Evolutionary conservation across 2,888 invertebrate genomes (phyloP), one percentile per base, ranked within the genome.

Genomic region (Petrolisthes manimaculis): DNA sequence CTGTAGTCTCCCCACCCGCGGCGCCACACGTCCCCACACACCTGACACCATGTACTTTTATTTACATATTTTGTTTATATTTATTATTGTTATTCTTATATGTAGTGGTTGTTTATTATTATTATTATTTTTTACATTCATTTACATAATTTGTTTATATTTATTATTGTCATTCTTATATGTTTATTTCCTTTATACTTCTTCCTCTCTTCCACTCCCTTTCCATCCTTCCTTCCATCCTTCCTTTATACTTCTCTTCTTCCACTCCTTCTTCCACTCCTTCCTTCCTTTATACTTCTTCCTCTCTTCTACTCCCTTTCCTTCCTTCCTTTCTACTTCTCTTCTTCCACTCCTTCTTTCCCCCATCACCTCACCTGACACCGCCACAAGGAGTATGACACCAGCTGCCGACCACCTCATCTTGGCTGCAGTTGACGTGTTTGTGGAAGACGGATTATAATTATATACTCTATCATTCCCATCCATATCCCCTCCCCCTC

Each of bases 351-450:
- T 53, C 54, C 78, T 14, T 0, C n/a, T 54, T n/a, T 12, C n/a
- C 51, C 53, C 78, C n/a, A 4, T 12, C 51, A 53, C 78, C 78
- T 18, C 54, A 78, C 78, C 53, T 78, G 78, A 12, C 78, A 78
- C 18, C 0, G 18, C 4, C 14, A n/a, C 8, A 5, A 75, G 75
- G 21, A 75, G 24, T 12, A 75, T 24, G 24, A 12, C 9, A 6
- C 21, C 24, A 75, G 75, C 75, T 21, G 21, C 75, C 37, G 4
- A 12, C 24, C 21, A 21, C 12, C 75, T 37, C 21, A 37, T 12
- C 61, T 18, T 61, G 61, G 12, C 3, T 61, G 0, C 1, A 9
- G 61, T 61, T 61, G 61, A 12, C 18, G 61, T 12, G 12, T 18
- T 61, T 12, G 61, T 61, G 61, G 18, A 9, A 3, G 18, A 37